Conservation (phyloP, 2,113 vertebrate genomes). For the Limnothrissa miodon region DNA sequence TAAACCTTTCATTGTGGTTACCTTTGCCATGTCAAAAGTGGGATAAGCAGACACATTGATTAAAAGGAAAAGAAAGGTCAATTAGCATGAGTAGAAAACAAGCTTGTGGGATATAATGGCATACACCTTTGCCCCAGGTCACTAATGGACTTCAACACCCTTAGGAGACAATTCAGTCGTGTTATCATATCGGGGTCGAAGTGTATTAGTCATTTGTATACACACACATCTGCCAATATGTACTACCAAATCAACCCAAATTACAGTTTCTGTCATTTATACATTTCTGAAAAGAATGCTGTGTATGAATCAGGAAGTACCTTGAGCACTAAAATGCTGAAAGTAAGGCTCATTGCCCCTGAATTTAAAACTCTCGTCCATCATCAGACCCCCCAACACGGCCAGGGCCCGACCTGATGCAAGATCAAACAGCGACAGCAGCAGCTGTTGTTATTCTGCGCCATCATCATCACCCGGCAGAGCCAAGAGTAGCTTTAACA, state of each 20-base stretch:
- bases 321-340: background rate
- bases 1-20: background rate
- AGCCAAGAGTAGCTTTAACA: constrained; percentile 22
- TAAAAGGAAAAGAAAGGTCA: background rate
- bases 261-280: background rate
- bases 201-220: background rate
- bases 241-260: background rate
- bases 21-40: background rate
- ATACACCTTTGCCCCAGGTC: background rate
- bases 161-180: background rate
- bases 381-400: background rate
- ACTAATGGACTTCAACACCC: background rate
- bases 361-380: background rate
- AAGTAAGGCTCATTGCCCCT: background rate
- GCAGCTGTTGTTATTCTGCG: constrained; percentile 42
- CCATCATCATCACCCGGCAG: background rate
- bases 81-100: background rate
- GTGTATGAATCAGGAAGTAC: background rate
- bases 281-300: background rate
- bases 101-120: background rate
- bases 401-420: background rate
- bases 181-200: background rate
- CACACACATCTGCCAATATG: background rate
- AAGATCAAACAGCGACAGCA: constrained; percentile 6
- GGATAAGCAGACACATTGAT: background rate